Conservation (phyloP, 2,888 invertebrate genomes). For the Nemapogon koenigi region DNA sequence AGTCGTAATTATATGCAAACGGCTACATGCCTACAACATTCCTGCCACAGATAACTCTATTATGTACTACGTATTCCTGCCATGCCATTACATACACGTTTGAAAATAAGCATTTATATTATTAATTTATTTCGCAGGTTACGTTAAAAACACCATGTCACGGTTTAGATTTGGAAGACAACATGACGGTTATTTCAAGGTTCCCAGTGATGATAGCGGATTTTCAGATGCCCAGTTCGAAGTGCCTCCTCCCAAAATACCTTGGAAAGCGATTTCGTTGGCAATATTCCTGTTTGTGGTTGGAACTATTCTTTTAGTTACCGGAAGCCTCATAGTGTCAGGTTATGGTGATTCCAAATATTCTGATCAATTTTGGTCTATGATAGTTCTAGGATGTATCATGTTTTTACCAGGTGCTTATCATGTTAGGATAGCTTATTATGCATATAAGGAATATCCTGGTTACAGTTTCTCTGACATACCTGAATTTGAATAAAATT, state of each 20-base stretch:
- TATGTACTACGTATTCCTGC: too few species aligned
- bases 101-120: too few species aligned
- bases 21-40: too few species aligned
- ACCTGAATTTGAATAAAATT: conserved; percentile 77
- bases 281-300: conserved; percentile 78
- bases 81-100: too few species aligned
- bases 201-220: conserved; percentile 66
- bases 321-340: conserved; percentile 79
- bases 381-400: conserved; percentile 83
- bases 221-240: conserved; percentile 76
- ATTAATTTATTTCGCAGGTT: conserved; percentile 16
- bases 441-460: conserved; percentile 82
- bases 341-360: conserved; percentile 86
- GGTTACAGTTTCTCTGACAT: conserved; percentile 90
- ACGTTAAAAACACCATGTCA: conserved; percentile 47
- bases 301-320: conserved; percentile 77
- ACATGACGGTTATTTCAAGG: conserved; percentile 68
- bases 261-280: conserved; percentile 83
- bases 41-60: too few species aligned
- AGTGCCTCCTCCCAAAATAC: conserved; percentile 72
- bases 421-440: conserved; percentile 86
- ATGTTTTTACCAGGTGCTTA: conserved; percentile 94
- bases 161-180: conserved; percentile 64
- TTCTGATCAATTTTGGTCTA: conserved; percentile 87
- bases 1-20: too few species aligned